Evolutionary conservation across 2,113 vertebrate genomes (phyloP).

Genomic region (Phasianus colchicus): DNA sequence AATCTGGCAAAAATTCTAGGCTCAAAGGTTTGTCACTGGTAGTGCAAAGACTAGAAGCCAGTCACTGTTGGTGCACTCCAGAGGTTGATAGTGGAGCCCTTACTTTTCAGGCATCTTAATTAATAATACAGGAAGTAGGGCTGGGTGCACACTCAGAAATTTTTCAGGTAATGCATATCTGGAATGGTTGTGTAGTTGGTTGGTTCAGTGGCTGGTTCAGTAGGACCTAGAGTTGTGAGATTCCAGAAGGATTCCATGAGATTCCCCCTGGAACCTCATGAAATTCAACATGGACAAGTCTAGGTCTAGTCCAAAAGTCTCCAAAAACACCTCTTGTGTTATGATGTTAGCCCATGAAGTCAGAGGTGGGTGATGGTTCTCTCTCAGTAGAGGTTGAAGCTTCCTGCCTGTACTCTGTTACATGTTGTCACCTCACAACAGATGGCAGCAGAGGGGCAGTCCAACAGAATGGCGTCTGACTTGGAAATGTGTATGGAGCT

Average conservation of each 20-base stretch:
- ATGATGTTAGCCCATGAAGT: too few relatives aligned
- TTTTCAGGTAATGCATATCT: not conserved
- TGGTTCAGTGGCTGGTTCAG: not conserved
- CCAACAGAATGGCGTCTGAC: too few relatives aligned
- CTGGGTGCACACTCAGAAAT: not conserved
- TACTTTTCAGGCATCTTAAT: not conserved
- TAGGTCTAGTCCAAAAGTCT: too few relatives aligned
- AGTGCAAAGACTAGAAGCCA: not conserved
- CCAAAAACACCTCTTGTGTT: too few relatives aligned
- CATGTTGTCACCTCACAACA: too few relatives aligned
- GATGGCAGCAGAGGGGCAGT: too few relatives aligned
- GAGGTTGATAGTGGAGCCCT: not conserved
- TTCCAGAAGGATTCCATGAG: not conserved
- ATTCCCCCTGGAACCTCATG: not conserved
- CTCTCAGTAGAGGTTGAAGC: too few relatives aligned
- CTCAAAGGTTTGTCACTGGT: not conserved
- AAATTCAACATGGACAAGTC: not conserved
- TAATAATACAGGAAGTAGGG: not conserved
- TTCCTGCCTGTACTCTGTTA: too few relatives aligned
- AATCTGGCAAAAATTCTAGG: not conserved
- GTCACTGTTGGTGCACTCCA: not conserved
- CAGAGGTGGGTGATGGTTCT: too few relatives aligned
- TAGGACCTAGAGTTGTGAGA: not conserved
- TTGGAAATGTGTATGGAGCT: too few relatives aligned
- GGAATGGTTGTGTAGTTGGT: not conserved